Percentiles rank a stretch among this genome's conserved stretches.
Evolutionary conservation across 2,113 vertebrate species (phyloP).

Genomic region (Eulemur macaco): DNA sequence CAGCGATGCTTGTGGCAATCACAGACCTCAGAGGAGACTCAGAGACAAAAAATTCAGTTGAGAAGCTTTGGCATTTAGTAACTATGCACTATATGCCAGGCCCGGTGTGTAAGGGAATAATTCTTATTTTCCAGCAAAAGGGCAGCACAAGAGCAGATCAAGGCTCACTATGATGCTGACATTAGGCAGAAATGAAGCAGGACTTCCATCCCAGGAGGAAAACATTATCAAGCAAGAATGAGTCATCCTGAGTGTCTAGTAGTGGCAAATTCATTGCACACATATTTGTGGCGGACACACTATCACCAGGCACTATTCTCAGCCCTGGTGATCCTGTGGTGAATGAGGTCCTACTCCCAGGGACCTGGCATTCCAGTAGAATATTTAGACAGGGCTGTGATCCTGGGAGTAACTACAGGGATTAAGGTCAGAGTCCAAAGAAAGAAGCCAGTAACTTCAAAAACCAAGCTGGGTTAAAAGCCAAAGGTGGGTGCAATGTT

Average conservation of each 20-base stretch:
- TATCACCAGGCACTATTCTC: neutral
- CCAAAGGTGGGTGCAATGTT: neutral
- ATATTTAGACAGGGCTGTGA: neutral
- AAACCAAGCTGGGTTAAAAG: neutral
- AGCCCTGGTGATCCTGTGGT: neutral
- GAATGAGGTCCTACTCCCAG: neutral
- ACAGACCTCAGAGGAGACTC: neutral
- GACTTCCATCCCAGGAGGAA: neutral
- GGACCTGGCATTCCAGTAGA: neutral
- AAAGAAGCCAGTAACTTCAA: neutral
- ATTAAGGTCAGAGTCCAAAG: neutral
- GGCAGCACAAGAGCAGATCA: neutral
- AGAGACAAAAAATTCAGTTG: neutral
- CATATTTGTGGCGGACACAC: neutral
- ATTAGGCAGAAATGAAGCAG: neutral
- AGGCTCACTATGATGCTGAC: neutral
- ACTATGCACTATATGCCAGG: neutral
- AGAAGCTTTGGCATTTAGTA: neutral
- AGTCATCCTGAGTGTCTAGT: neutral
- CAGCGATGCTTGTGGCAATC: neutral
- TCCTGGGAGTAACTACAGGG: neutral
- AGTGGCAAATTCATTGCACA: neutral
- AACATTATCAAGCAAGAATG: neutral
- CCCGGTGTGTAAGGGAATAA: neutral
- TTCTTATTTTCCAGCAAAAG: conserved; percentile 5